Evolutionary conservation across 2,797 vertebrate genomes (phyloP).

Genomic region (Somateria mollissima): DNA sequence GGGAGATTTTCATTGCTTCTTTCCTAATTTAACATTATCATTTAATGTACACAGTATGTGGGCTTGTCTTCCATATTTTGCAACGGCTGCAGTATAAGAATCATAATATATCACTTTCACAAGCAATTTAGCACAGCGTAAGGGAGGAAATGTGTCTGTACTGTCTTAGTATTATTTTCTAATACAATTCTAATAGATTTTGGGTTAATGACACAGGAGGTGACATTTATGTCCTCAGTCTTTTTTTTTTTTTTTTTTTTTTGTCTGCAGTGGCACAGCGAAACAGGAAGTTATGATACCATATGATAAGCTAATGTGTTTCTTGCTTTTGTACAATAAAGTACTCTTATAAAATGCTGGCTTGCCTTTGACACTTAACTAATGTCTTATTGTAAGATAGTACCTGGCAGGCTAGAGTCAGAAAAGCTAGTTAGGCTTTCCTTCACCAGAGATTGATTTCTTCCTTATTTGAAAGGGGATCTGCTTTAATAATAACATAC

Average conservation of each 20-base stretch:
- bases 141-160: constrained; percentile 60
- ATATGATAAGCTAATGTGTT: constrained; percentile 37
- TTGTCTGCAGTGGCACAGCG: constrained; percentile 8
- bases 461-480: not conserved
- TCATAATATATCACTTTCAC: constrained; percentile 61
- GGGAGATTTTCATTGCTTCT: constrained; percentile 29
- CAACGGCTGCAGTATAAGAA: constrained; percentile 2
- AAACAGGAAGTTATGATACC: constrained; percentile 52
- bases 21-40: constrained; percentile 39
- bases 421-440: constrained; percentile 15
- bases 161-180: constrained; percentile 67
- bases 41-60: constrained; percentile 59
- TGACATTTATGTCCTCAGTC: constrained; percentile 50
- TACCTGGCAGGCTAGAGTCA: not conserved
- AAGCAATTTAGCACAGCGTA: constrained; percentile 67
- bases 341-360: not conserved
- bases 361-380: constrained; percentile 23
- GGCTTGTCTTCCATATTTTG: constrained; percentile 54
- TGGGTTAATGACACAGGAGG: constrained; percentile 67
- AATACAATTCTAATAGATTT: constrained; percentile 73
- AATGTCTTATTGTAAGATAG: not conserved
- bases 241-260: constrained; percentile 6
- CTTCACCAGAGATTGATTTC: constrained; percentile 13
- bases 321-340: constrained; percentile 15
- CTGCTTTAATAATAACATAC: not conserved